phyloP scores from a whole-genome alignment of 2,888 invertebrate species.

The Drosophila neotestacea region DNA sequence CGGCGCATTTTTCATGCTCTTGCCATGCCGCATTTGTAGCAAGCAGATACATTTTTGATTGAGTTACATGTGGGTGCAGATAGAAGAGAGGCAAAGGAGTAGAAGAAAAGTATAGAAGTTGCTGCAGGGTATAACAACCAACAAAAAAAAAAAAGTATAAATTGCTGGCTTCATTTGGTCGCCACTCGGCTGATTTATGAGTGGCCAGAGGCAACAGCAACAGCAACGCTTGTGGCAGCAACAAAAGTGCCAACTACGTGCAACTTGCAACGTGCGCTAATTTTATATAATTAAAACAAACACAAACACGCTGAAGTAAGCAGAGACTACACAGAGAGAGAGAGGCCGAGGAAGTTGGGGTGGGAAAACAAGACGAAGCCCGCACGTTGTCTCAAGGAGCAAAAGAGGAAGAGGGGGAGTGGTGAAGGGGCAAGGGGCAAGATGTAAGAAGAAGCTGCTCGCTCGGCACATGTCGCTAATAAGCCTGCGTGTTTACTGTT shows the following conservation, averaged over 20 bases:
- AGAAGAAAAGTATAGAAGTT: background rate
- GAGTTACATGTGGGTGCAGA: slow-evolving; percentile 68
- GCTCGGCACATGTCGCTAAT: slow-evolving; percentile 73
- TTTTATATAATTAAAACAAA: slow-evolving; percentile 79
- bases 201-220: slow-evolving; percentile 46
- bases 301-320: slow-evolving; percentile 57
- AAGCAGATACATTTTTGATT: slow-evolving; percentile 77
- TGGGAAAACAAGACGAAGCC: slow-evolving; percentile 20
- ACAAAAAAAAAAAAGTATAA: slow-evolving; percentile 36
- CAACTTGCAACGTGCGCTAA: slow-evolving; percentile 80
- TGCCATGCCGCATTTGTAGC: slow-evolving; percentile 67
- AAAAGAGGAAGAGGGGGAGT: background rate
- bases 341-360: background rate
- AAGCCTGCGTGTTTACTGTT: slow-evolving; percentile 77
- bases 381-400: slow-evolving; percentile 56
- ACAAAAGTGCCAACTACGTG: slow-evolving; percentile 59
- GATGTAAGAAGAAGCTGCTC: slow-evolving; percentile 10
- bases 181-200: slow-evolving; percentile 73
- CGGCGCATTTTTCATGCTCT: slow-evolving; percentile 61
- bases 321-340: slow-evolving; percentile 8
- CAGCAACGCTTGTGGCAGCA: slow-evolving; percentile 28
- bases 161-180: slow-evolving; percentile 73
- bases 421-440: background rate
- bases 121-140: background rate
- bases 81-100: background rate